A percentile compares a stretch with the other conserved stretches of the same genome.
Evolutionary conservation across 2,888 invertebrate species (phyloP).

Genomic region (Pterostichus madidus): DNA sequence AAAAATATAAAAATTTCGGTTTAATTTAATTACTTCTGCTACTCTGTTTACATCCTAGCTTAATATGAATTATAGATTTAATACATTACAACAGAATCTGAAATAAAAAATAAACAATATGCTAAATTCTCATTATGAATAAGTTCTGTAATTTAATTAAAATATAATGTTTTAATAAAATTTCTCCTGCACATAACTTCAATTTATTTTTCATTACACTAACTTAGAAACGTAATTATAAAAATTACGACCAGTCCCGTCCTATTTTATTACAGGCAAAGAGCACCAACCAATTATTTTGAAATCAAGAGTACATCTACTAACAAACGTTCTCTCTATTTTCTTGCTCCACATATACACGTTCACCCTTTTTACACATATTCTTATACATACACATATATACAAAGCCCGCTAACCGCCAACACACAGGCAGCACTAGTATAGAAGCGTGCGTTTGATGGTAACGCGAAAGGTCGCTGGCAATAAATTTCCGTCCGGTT

Average conservation of each 20-base stretch:
- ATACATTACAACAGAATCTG: too few species aligned
- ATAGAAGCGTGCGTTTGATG: slow-evolving; percentile 28
- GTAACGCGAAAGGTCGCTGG: slow-evolving; percentile 38
- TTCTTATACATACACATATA: background rate
- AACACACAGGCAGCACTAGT: slow-evolving; percentile 6
- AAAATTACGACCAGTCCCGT: background rate
- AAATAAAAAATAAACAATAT: too few species aligned
- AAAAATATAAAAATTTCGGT: too few species aligned
- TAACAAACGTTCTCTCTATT: slow-evolving; percentile 4
- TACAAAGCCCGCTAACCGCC: too few species aligned
- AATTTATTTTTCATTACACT: slow-evolving; percentile 1
- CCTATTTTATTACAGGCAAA: background rate
- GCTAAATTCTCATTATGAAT: too few species aligned
- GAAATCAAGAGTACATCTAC: background rate
- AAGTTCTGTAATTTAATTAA: too few species aligned
- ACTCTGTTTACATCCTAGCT: too few species aligned
- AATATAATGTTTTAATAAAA: too few species aligned
- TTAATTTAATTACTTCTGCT: too few species aligned
- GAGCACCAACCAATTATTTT: slow-evolving; percentile 6
- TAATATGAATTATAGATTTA: too few species aligned
- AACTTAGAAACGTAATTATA: background rate
- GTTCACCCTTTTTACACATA: background rate
- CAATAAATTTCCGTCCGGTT: slow-evolving; percentile 52
- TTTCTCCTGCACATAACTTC: too few species aligned
- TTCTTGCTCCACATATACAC: slow-evolving; percentile 26